Evolutionary conservation across 2,113 vertebrate genomes (phyloP).

Genomic region (Grammomys surdaster): DNA sequence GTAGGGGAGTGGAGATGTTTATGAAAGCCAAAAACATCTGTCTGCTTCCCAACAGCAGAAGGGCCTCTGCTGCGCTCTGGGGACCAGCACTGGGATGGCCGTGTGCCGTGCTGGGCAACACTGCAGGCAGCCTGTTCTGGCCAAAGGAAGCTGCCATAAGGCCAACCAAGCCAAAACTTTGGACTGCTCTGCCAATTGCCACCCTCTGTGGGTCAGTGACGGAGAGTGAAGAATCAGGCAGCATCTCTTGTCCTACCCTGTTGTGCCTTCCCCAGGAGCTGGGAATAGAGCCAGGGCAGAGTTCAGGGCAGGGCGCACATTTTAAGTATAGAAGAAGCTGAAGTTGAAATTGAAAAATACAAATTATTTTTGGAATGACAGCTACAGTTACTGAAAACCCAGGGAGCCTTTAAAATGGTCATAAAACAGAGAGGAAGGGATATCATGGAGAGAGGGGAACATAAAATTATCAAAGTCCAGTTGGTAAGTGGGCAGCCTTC

Average conservation of each 20-base stretch:
- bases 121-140: not conserved
- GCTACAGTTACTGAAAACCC: not conserved
- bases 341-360: not conserved
- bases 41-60: not conserved
- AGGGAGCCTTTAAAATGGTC: not conserved
- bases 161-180: not conserved
- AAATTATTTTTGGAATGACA: not conserved
- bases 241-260: rapidly evolving
- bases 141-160: not conserved
- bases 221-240: not conserved
- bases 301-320: not conserved
- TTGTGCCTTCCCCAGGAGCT: not conserved
- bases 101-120: rapidly evolving
- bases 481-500: not conserved
- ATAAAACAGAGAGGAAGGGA: not conserved
- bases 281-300: not conserved
- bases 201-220: not conserved
- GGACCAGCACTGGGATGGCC: not conserved
- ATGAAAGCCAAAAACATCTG: not conserved
- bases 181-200: no score
- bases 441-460: not conserved
- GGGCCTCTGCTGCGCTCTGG: not conserved
- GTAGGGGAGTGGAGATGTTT: not conserved
- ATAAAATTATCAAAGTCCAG: not conserved
- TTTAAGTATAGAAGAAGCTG: not conserved